phyloP scores from a whole-genome alignment of 2,888 invertebrate species.

The Arge pagana region DNA sequence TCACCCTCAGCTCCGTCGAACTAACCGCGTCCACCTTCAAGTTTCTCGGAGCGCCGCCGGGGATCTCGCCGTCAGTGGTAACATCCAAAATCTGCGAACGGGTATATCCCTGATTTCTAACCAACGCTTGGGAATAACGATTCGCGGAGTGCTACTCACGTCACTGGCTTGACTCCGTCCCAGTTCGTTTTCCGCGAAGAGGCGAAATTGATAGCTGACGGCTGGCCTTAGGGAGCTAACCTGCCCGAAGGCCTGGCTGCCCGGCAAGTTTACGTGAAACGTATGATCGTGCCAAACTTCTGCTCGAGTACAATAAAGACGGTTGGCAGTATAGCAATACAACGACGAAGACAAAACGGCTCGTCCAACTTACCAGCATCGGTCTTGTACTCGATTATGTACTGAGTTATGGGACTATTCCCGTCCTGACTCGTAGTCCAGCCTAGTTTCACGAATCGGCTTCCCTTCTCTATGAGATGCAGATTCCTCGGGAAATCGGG shows the following conservation, averaged over 20 bases:
- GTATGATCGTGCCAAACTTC: constrained; percentile 84
- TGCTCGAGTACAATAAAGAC: constrained; percentile 48
- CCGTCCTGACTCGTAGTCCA: constrained; percentile 91
- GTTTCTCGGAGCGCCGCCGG: constrained; percentile 81
- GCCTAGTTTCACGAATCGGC: constrained; percentile 80
- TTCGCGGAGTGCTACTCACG: constrained; percentile 56
- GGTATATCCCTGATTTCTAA: neutral
- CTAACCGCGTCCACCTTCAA: constrained; percentile 83
- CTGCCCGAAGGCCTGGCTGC: constrained; percentile 80
- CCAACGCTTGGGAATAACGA: neutral
- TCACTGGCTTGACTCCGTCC: constrained; percentile 88
- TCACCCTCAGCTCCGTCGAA: constrained; percentile 81
- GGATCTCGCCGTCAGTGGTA: constrained; percentile 59
- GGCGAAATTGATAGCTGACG: constrained; percentile 84
- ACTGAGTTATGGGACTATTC: constrained; percentile 85
- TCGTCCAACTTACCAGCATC: constrained; percentile 71
- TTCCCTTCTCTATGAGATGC: constrained; percentile 82
- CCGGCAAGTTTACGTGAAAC: constrained; percentile 79
- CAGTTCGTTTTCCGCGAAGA: constrained; percentile 87
- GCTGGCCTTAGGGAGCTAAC: constrained; percentile 84
- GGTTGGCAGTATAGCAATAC: neutral
- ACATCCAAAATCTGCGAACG: constrained; percentile 50
- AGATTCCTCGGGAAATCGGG: constrained; percentile 90
- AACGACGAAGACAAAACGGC: too few species aligned
- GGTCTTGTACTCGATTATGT: constrained; percentile 87